Base-by-base conservation (phyloP, 2,797 vertebrate genomes). In the Serranus cabrilla region DNA sequence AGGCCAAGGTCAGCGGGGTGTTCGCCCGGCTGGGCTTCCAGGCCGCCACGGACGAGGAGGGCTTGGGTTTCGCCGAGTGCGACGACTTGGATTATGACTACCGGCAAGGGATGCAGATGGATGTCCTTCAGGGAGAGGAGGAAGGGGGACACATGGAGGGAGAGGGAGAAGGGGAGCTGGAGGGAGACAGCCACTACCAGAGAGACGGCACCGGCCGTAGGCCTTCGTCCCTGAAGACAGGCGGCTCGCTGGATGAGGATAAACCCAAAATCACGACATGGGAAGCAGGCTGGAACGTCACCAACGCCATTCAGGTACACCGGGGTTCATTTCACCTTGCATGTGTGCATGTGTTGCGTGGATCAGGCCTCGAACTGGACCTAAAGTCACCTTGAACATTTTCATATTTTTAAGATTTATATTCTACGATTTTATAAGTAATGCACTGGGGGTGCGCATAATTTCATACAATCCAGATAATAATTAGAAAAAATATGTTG, bases 221-320 rank as follows among this genome's bases (percentile, higher is more conserved):
- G 58, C 91, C 95, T 66, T 93, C 96, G 2, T 78, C 88, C 79
- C 93, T 97, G 74, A 97, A 97, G 91, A 94, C 96, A 17, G 94
- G 88, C 55, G 95, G 91, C 1, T 73, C 94, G 64, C 88, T 97
- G 62, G 95, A 94, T 0, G 95, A 96, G 58, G 97, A 95, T 13
- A 99, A 97, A 45, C 97, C 97, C 60, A 96, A 94, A 85, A 99
- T 99, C 91, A 99, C 97, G 0, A 90, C 97, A 13, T 99, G 98
- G 98, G 98, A 99, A 69, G 98, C 98, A 12, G 97, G 98, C 46
- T 99, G 98, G 98, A 99, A 99, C 75, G 97, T 99, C 90, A 99
- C 98, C 92, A 99, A 99, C 39, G 98, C 98, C 54, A 99, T 99
- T 85, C 98, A 99, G 97, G 98, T 99, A 94, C 88, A 62, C 14